Base-by-base conservation (phyloP, 2,797 vertebrate genomes). In the Enteromius fasciolatus region DNA sequence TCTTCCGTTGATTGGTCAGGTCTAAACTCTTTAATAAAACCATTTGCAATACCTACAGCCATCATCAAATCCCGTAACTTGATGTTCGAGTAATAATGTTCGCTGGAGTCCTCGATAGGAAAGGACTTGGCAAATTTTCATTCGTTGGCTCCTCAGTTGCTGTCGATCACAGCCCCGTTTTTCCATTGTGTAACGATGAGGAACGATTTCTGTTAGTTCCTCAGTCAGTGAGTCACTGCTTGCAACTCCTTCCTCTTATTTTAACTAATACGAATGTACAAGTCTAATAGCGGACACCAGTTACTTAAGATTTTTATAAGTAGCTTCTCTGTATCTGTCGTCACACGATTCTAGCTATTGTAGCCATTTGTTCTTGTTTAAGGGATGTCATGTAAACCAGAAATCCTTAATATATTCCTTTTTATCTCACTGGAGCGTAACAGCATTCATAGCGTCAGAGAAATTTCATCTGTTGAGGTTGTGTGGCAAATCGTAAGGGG, bases 311-410 rank as follows among this genome's bases (percentile, higher is more conserved):
- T 31, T 74, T 61, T 54, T 48, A 64, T 57, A 44, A 74, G 59
- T 73, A 80, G 82, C 83, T 46, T 80, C 57, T 44, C n/a, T 50
- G 52, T 74, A 74, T 79, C 68, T n/a, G 78, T 80, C 54, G 77
- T 80, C 50, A 64, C 59, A 46, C 12, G 12, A 59, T 59, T 68
- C 70, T 79, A 79, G 57, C 78, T 66, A 52, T 70, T 54, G 72
- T 82, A 82, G 81, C 48, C 80, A 52, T 81, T 81, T 74, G 70
- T 75, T 81, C 80, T 76, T 23, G 73, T 82, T 82, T 82, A 68
- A 82, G 63, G 73, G 73, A 57, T 82, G 61, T 82, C 72, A 68
- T 76, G 81, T 57, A 67, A 82, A 82, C 72, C 80, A 59, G 61
- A 76, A 82, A 76, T 80, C 78, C 78, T 80, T 80, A 69, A 76